Conservation (phyloP, 2,113 vertebrate genomes). For the Rhizomys pruinosus region DNA sequence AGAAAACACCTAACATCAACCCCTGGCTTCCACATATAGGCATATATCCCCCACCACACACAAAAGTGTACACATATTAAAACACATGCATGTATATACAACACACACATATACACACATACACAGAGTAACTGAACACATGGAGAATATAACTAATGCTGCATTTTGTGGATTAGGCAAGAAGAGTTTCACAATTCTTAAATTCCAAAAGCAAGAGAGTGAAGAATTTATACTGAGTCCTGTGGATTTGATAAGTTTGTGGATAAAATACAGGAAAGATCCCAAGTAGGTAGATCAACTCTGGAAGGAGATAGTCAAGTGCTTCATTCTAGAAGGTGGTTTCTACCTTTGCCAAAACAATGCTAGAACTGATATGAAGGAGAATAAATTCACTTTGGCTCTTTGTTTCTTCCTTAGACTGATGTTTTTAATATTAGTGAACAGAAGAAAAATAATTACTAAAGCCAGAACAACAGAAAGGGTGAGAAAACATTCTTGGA, state of each 20-base stretch:
- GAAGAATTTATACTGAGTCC: neutral
- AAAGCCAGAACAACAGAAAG: neutral
- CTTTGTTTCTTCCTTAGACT: no score
- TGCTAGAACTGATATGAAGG: neutral
- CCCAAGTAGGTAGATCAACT: neutral
- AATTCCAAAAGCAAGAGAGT: neutral
- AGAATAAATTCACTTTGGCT: neutral
- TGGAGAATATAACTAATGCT: neutral
- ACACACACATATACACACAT: neutral
- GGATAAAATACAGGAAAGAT: neutral
- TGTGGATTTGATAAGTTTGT: neutral
- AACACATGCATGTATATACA: neutral
- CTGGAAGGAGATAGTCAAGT: neutral
- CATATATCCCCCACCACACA: neutral
- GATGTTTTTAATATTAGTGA: neutral
- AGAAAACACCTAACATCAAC: neutral
- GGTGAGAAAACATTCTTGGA: neutral
- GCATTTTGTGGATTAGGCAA: neutral
- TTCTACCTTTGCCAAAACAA: neutral
- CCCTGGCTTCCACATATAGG: neutral
- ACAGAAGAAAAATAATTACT: neutral
- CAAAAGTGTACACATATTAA: neutral
- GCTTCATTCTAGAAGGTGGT: neutral
- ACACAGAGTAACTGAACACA: neutral
- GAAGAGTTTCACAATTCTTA: constrained; percentile 18